Conservation (phyloP, 2,888 invertebrate genomes). For the Chrysolina americana region DNA sequence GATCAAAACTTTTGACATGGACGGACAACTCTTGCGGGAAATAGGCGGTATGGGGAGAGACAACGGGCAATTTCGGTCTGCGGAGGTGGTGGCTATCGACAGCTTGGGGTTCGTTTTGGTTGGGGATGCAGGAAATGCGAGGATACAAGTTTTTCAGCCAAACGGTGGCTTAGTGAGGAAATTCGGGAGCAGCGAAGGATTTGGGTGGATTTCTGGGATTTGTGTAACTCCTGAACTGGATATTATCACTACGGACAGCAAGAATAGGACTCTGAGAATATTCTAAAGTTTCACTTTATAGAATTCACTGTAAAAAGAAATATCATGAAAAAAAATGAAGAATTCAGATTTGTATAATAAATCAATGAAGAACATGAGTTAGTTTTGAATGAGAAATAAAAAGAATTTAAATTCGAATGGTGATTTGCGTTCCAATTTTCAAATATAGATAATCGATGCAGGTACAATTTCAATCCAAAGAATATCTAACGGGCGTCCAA, state of each 20-base stretch:
- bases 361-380: no score
- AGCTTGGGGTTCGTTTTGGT: slow-evolving; percentile 82
- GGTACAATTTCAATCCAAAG: no score
- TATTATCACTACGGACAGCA: slow-evolving; percentile 76
- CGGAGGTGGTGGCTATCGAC: slow-evolving; percentile 82
- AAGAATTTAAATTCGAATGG: no score
- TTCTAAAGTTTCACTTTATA: slow-evolving; percentile 59
- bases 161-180: slow-evolving; percentile 79
- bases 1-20: slow-evolving; percentile 71
- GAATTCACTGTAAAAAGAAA: no score
- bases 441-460: no score
- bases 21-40: slow-evolving; percentile 73
- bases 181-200: slow-evolving; percentile 74
- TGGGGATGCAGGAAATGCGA: slow-evolving; percentile 84
- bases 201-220: slow-evolving; percentile 81
- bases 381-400: no score
- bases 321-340: no score
- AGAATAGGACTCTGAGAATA: slow-evolving; percentile 71
- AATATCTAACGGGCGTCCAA: no score
- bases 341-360: no score
- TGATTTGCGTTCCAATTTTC: no score
- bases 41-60: slow-evolving; percentile 79
- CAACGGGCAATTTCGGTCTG: slow-evolving; percentile 81
- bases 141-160: slow-evolving; percentile 80
- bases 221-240: slow-evolving; percentile 75